Evolutionary conservation across 2,797 vertebrate genomes (phyloP).

Genomic region (Cirrhinus molitorella): DNA sequence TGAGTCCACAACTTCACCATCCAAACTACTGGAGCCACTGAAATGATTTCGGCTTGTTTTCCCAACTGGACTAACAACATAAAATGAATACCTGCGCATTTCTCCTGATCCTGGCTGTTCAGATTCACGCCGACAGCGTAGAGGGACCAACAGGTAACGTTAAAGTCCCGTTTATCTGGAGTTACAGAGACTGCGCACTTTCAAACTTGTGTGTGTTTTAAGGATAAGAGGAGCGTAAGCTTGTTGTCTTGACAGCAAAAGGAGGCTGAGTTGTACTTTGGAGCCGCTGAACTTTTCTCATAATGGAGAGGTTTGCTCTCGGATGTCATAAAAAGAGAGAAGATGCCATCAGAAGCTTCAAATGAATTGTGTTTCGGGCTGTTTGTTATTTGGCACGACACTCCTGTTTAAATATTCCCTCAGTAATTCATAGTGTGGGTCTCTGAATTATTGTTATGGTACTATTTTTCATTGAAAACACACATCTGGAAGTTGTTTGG

Average conservation of each 20-base stretch:
- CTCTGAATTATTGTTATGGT: neutral
- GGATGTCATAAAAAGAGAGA: neutral
- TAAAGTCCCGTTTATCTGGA: conserved; percentile 65
- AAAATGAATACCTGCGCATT: conserved; percentile 85
- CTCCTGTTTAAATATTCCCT: neutral
- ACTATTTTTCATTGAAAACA: conserved; percentile 1
- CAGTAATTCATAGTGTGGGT: neutral
- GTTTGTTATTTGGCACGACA: neutral
- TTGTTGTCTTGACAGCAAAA: neutral
- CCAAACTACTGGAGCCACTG: conserved; percentile 72
- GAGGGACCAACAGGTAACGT: conserved; percentile 86
- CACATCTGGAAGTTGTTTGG: neutral
- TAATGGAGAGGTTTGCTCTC: neutral
- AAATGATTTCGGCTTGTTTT: conserved; percentile 71
- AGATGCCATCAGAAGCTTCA: neutral
- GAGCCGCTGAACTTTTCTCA: conserved; percentile 29
- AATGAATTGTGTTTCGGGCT: neutral
- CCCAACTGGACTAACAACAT: conserved; percentile 80
- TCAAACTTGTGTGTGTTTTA: conserved; percentile 56
- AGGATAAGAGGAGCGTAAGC: neutral
- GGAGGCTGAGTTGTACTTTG: neutral
- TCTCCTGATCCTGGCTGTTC: conserved; percentile 79
- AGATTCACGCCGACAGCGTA: conserved; percentile 84
- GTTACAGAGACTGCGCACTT: conserved; percentile 53
- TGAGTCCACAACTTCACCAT: conserved; percentile 62